phyloP scores from a whole-genome alignment of 2,113 vertebrate genomes.

The Brachypteracias leptosomus region DNA sequence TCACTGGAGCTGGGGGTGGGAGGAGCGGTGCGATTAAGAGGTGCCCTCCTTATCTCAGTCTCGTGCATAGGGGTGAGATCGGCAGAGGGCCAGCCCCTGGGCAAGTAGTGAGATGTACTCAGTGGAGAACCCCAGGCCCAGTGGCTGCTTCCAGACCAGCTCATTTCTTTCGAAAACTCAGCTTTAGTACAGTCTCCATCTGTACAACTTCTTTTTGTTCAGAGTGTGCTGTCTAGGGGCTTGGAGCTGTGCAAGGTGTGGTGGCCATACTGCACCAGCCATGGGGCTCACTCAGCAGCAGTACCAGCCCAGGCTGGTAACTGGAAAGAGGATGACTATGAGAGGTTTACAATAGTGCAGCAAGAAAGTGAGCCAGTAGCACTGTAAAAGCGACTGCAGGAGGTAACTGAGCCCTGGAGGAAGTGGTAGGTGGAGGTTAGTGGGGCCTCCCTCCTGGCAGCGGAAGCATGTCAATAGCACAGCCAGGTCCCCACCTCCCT shows the following conservation, averaged over 20 bases:
- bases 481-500: not conserved
- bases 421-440: not conserved
- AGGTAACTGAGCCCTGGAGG: not conserved
- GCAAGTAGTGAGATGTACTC: not conserved
- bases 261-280: not conserved
- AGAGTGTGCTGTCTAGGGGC: accelerated
- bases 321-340: not conserved
- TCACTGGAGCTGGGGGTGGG: not conserved
- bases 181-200: not conserved
- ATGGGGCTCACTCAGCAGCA: accelerated
- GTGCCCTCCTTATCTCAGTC: not conserved
- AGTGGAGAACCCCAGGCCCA: not conserved
- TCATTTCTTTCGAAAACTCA: not conserved
- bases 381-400: constrained; percentile 9
- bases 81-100: not conserved
- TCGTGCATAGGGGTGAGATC: not conserved
- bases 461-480: not conserved
- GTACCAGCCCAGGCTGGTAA: not conserved
- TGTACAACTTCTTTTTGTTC: not conserved
- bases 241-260: accelerated
- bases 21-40: not conserved
- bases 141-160: not conserved
- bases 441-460: not conserved
- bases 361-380: constrained; percentile 2
- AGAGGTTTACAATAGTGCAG: not conserved